phyloP scores from a whole-genome alignment of 1,140 invertebrate genomes.

The Himalopsyche phryganea region DNA sequence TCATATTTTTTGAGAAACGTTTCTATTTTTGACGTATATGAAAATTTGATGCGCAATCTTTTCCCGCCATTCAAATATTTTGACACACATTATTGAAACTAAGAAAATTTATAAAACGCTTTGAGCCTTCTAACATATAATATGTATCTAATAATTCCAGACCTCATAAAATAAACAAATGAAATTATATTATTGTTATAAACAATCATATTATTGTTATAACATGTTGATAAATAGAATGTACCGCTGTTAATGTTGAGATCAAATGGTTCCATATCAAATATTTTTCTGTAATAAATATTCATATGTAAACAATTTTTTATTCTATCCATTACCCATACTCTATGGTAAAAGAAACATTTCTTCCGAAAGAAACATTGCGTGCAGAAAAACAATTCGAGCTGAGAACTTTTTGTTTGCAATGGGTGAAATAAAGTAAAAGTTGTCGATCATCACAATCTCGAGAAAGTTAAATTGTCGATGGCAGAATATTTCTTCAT shows the following conservation, averaged over 20 bases:
- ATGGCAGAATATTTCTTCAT: no score
- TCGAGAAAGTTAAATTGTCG: no score
- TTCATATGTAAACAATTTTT: slow-evolving; percentile 16
- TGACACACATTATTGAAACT: background rate
- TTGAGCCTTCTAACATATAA: background rate
- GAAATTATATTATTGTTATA: no score
- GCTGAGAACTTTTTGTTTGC: no score
- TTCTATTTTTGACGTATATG: background rate
- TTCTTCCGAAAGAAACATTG: no score
- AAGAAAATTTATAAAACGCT: background rate
- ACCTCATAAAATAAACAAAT: background rate
- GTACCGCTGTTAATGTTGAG: slow-evolving; percentile 20
- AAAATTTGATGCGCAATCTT: background rate
- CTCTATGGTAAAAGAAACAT: no score
- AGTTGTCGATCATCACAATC: no score
- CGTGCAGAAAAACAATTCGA: no score
- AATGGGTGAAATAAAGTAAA: no score
- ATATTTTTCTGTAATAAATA: slow-evolving; percentile 36
- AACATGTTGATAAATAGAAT: slow-evolving; percentile 31
- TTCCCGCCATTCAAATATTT: background rate
- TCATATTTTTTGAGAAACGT: background rate
- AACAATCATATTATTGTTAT: slow-evolving; percentile 16
- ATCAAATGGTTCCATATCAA: slow-evolving; percentile 34
- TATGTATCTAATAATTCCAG: background rate
- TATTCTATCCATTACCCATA: background rate